Percentiles rank a stretch among this genome's conserved stretches.
Evolutionary conservation across 37 sponge, comb jelly and placozoan species (phyloP).

Genomic region (Agelas oroides): DNA sequence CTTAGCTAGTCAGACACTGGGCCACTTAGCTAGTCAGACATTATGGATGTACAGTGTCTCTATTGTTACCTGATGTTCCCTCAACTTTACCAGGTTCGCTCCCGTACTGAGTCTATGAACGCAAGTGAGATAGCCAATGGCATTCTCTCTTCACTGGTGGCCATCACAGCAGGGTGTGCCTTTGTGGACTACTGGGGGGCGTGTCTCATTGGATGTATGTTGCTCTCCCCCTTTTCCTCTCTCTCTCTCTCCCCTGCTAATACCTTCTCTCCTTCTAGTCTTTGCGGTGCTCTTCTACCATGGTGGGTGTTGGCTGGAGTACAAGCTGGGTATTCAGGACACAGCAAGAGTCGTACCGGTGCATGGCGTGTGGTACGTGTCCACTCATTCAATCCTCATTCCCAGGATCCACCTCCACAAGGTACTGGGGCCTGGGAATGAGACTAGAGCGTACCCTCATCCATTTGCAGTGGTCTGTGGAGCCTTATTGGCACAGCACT

Average conservation of each 20-base stretch:
- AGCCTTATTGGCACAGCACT: slow-evolving; percentile 74
- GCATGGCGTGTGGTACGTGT: slow-evolving; percentile 80
- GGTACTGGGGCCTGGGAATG: too few relatives aligned
- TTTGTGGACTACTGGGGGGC: slow-evolving; percentile 81
- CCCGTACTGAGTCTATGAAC: slow-evolving; percentile 76
- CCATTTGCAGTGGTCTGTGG: slow-evolving; percentile 78
- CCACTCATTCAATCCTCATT: neutral
- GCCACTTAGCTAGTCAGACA: too few relatives aligned
- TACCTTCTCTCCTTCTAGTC: slow-evolving; percentile 1
- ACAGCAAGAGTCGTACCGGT: slow-evolving; percentile 92
- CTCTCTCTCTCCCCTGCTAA: neutral
- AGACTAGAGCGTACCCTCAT: too few relatives aligned
- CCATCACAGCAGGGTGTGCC: slow-evolving; percentile 91
- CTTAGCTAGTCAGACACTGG: too few relatives aligned
- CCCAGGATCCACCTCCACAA: neutral
- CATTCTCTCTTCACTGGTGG: slow-evolving; percentile 86
- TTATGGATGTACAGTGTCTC: too few relatives aligned
- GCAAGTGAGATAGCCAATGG: slow-evolving; percentile 96
- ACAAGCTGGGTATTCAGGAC: slow-evolving; percentile 79
- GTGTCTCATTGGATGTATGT: slow-evolving; percentile 81
- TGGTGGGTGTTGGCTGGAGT: slow-evolving; percentile 84
- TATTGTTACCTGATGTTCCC: too few relatives aligned
- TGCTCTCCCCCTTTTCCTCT: neutral
- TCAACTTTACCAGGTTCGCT: slow-evolving; percentile 72
- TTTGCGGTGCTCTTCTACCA: slow-evolving; percentile 88